Evolutionary conservation across 2,113 vertebrate genomes (phyloP), one percentile per base, ranked within the genome.

Genomic region (Seriola rivoliana): DNA sequence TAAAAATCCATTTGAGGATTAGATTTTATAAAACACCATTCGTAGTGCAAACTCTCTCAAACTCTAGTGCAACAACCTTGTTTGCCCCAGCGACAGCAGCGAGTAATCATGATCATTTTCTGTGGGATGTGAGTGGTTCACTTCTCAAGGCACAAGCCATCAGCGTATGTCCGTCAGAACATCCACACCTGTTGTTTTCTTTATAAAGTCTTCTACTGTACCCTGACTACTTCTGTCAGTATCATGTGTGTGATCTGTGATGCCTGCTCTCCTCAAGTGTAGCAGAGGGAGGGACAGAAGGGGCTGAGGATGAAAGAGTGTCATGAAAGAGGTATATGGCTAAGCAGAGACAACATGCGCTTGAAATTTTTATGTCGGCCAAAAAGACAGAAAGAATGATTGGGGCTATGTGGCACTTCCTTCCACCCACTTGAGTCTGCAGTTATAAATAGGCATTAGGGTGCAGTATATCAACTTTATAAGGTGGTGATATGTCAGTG

Each of bases 101-200:
- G 5, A 17, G 16, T 46, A 65, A 50, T 50, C 17, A 50, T 1
- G 0, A 1, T 48, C 14, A 36, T 1, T 10, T 52, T 62, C 7
- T 42, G 8, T 4, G 2, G 4, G 12, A 62, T 3, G 1, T 1
- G 2, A 42, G 38, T 0, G 0, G 12, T 42, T 55, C 1, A 5
- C n/a, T 29, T 44, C 38, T 42, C 10, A 44, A 16, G 21, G 4
- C 34, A 25, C 19, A 17, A 38, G 71, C 21, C n/a, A 13, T 6
- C 52, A 60, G 25, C 1, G 1, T 12, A 72, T 48, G 17, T 4
- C 0, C 9, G 4, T 42, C 48, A 54, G 52, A 75, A 75, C 14
- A 50, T 2, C 11, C 14, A 48, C 25, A 3, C 11, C 32, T 54
- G 34, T 36, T 60, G 17, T 9, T 60, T 60, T 36, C 59, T 36